Conservation (phyloP, 2,888 invertebrate species). For the Priocnemis perturbator region DNA sequence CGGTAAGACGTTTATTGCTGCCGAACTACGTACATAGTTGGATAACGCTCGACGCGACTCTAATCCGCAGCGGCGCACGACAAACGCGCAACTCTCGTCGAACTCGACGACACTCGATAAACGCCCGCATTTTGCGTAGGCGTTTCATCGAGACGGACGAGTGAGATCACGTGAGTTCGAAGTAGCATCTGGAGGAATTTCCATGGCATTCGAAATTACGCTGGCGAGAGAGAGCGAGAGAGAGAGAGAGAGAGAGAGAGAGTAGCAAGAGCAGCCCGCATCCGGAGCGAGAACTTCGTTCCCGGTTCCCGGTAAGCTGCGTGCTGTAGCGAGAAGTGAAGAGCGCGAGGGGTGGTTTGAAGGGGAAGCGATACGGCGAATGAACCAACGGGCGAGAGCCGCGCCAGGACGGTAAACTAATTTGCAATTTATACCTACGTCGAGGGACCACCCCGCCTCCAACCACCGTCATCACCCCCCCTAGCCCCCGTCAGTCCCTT, state of each 20-base stretch:
- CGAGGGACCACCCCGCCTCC: constrained; percentile 27
- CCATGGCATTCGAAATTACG: constrained; percentile 8
- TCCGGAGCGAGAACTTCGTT: constrained; percentile 4
- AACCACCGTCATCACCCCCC: constrained; percentile 4
- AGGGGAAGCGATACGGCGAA: constrained; percentile 32
- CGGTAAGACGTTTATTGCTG: too few relatives aligned
- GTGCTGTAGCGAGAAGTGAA: constrained; percentile 3
- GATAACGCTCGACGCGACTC: too few relatives aligned
- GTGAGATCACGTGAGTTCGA: too few relatives aligned
- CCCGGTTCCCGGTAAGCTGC: background rate
- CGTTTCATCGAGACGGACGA: too few relatives aligned
- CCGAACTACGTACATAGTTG: too few relatives aligned
- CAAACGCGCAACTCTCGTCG: too few relatives aligned
- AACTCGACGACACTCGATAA: too few relatives aligned
- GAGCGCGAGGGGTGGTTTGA: background rate
- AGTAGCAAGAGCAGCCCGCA: background rate
- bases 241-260: background rate
- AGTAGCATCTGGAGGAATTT: constrained; percentile 6
- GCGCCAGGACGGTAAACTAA: constrained; percentile 51
- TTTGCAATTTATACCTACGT: constrained; percentile 56
- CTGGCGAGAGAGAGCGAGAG: background rate
- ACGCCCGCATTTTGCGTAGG: too few relatives aligned
- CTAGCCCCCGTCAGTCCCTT: constrained; percentile 9
- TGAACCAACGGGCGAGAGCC: constrained; percentile 49
- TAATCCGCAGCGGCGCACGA: too few relatives aligned